A percentile compares a stretch with the other conserved stretches of the same genome.
These are phyloP conservation scores for Sebastes paucispinis DNA, from an alignment of 2,797 vertebrate genomes.

Conservation along the genomic window DNA sequence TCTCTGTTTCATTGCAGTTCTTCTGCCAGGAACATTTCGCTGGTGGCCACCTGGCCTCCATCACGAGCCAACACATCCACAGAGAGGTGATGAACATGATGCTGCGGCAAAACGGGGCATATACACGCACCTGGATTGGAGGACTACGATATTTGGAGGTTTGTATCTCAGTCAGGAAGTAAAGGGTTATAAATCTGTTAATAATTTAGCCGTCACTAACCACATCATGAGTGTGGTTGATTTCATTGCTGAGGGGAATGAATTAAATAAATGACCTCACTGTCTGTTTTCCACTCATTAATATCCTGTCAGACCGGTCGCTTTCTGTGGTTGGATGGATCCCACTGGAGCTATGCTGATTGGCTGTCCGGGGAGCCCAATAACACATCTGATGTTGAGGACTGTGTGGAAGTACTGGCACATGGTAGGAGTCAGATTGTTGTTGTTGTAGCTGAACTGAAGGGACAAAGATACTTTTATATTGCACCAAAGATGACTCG, in stretches of 20 bases:
- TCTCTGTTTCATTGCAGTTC: slow-evolving; percentile 34
- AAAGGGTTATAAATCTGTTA: not conserved
- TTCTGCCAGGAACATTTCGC: slow-evolving; percentile 55
- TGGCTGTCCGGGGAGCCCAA: slow-evolving; percentile 69
- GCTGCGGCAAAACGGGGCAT: not conserved
- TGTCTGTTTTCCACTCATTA: not conserved
- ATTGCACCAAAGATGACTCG: not conserved
- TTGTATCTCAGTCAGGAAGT: slow-evolving; percentile 21
- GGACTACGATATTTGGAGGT: slow-evolving; percentile 60
- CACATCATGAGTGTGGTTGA: not conserved
- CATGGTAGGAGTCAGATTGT: slow-evolving; percentile 10
- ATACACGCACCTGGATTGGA: slow-evolving; percentile 66
- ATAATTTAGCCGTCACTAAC: not conserved
- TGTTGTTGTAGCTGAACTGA: not conserved
- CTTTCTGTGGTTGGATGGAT: slow-evolving; percentile 76
- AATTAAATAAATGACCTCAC: not conserved
- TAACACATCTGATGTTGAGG: slow-evolving; percentile 28
- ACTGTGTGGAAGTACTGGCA: slow-evolving; percentile 65
- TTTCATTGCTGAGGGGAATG: not conserved
- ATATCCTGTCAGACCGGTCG: slow-evolving; percentile 48
- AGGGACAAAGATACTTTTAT: not conserved
- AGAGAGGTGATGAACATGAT: slow-evolving; percentile 59
- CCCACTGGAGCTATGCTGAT: slow-evolving; percentile 59
- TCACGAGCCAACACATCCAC: slow-evolving; percentile 53
- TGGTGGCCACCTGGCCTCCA: slow-evolving; percentile 71